Evolutionary conservation across 2,113 vertebrate genomes (phyloP).

Genomic region (Microcebus ravelobensis): DNA sequence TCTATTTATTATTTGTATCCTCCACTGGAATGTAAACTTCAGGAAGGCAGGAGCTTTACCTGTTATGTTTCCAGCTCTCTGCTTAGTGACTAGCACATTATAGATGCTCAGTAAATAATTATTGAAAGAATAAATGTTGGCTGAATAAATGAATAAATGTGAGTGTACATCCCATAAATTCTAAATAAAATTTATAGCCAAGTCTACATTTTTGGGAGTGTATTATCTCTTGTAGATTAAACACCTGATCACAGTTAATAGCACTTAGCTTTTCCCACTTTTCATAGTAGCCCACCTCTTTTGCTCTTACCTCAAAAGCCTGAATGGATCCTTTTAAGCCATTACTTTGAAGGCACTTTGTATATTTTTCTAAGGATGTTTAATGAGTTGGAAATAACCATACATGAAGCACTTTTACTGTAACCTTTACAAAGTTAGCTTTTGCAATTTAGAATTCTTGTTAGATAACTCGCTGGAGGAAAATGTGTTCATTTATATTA

Average conservation of each 20-base stretch:
- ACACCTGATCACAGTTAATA: conserved; percentile 1
- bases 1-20: neutral
- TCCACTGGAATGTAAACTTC: neutral
- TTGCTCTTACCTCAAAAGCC: conserved; percentile 57
- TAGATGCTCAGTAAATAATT: conserved; percentile 20
- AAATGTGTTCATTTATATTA: conserved; percentile 56
- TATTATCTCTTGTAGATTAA: conserved; percentile 22
- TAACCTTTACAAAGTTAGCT: conserved; percentile 61
- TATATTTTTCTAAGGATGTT: conserved; percentile 59
- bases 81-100: neutral
- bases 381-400: conserved; percentile 77
- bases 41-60: neutral
- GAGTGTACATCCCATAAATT: neutral
- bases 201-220: conserved; percentile 47
- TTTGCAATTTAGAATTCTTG: conserved; percentile 57
- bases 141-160: neutral
- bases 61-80: neutral
- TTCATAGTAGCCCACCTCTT: conserved; percentile 5
- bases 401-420: conserved; percentile 60
- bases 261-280: conserved; percentile 33
- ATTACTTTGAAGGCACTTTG: conserved; percentile 64
- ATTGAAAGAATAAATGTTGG: neutral
- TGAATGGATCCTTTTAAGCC: conserved; percentile 67
- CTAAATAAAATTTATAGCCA: conserved; percentile 22
- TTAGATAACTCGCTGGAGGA: conserved; percentile 60